phyloP scores from a whole-genome alignment of 2,888 invertebrate species.

The Drosophila multiciliata region DNA sequence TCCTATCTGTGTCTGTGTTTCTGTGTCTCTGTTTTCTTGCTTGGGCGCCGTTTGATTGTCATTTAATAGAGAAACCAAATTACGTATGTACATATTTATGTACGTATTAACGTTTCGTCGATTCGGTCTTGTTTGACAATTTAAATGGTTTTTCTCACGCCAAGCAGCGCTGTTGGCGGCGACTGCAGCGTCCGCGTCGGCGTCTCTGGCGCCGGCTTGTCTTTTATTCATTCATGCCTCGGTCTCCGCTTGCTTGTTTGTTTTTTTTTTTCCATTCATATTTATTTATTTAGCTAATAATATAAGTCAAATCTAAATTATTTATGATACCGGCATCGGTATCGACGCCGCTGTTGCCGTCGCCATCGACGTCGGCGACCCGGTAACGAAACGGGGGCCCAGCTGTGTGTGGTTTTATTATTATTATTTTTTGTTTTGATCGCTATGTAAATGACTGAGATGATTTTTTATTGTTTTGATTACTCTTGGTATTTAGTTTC shows the following conservation, averaged over 20 bases:
- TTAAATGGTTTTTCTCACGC: constrained; percentile 76
- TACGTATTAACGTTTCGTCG: constrained; percentile 1
- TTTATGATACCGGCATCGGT: constrained; percentile 70
- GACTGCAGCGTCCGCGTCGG: constrained; percentile 16
- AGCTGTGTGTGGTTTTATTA: constrained; percentile 30
- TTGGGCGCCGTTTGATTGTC: constrained; percentile 55
- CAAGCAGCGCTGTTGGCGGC: constrained; percentile 60
- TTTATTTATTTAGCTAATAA: constrained; percentile 77
- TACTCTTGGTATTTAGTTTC: constrained; percentile 48
- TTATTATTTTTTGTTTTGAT: constrained; percentile 64
- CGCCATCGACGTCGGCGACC: constrained; percentile 34
- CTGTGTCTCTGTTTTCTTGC: constrained; percentile 8
- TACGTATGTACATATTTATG: constrained; percentile 63
- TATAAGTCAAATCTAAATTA: constrained; percentile 78
- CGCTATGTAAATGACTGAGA: constrained; percentile 73
- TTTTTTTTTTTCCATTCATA: constrained; percentile 60
- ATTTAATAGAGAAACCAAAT: constrained; percentile 62
- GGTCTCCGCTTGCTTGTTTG: constrained; percentile 54
- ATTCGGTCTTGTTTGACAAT: constrained; percentile 63
- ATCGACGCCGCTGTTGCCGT: constrained; percentile 26
- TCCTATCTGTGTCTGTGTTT: constrained; percentile 5
- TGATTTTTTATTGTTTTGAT: constrained; percentile 67
- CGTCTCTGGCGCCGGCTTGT: constrained; percentile 67
- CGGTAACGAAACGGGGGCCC: constrained; percentile 44
- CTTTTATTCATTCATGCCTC: constrained; percentile 73